Evolutionary conservation across 2,888 invertebrate species (phyloP).

Genomic region (Apeira syringaria): DNA sequence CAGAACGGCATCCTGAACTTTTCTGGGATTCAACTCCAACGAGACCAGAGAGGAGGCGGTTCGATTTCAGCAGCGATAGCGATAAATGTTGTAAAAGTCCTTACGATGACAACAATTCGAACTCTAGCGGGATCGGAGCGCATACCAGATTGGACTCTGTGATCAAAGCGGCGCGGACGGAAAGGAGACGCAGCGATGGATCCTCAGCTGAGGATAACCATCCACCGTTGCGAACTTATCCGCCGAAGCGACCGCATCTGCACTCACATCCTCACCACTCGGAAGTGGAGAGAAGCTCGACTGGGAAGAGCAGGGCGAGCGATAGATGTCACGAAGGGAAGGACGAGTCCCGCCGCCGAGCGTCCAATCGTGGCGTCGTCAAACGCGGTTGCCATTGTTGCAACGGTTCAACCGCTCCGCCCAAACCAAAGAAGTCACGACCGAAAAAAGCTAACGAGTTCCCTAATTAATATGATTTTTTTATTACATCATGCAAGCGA

Average conservation of each 20-base stretch:
- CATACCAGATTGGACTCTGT: conserved; percentile 74
- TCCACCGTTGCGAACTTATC: conserved; percentile 70
- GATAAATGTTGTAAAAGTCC: conserved; percentile 79
- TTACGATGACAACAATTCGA: conserved; percentile 65
- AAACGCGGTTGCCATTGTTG: conserved; percentile 86
- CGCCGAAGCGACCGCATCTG: conserved; percentile 55
- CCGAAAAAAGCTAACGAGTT: conserved; percentile 62
- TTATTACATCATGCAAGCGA: conserved; percentile 4
- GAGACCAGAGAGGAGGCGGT: conserved; percentile 56
- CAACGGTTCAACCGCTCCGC: conserved; percentile 81
- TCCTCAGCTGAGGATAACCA: conserved; percentile 60
- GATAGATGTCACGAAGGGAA: conserved; percentile 47
- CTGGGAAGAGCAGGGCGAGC: conserved; percentile 63
- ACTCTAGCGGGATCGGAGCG: conserved; percentile 64
- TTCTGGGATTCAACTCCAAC: conserved; percentile 76
- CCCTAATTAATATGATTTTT: conserved; percentile 31
- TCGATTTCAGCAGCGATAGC: conserved; percentile 75
- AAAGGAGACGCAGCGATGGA: conserved; percentile 56
- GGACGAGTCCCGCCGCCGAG: conserved; percentile 55
- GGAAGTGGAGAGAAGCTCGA: conserved; percentile 54
- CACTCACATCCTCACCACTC: conserved; percentile 28
- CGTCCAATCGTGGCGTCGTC: conserved; percentile 80
- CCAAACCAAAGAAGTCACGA: conserved; percentile 71
- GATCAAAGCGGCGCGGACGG: conserved; percentile 68
- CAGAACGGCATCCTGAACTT: conserved; percentile 66